Conservation (phyloP, 2,797 vertebrate genomes). For the Carduelis carduelis region DNA sequence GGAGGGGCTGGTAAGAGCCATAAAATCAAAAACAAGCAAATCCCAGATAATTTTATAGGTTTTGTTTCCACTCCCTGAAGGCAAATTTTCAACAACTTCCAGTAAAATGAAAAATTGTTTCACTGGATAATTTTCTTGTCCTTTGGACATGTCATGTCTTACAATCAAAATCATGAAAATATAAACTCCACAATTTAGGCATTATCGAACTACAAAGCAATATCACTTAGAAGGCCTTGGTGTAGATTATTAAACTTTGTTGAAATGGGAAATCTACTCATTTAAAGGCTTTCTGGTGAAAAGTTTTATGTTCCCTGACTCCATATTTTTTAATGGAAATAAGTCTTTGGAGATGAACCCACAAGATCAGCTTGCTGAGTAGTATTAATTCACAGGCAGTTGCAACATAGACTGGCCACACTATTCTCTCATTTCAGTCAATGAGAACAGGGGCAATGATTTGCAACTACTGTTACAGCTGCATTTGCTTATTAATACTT, state of each 20-base stretch:
- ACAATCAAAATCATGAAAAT: not conserved
- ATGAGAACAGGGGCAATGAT: not conserved
- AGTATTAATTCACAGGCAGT: not conserved
- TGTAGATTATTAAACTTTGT: not conserved
- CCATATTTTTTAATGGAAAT: not conserved
- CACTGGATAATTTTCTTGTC: not conserved
- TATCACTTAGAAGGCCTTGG: not conserved
- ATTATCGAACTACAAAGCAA: not conserved
- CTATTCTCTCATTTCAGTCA: not conserved
- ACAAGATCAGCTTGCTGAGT: not conserved
- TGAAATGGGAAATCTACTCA: not conserved
- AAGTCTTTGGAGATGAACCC: not conserved
- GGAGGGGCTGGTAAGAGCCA: not conserved
- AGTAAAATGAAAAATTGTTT: not conserved
- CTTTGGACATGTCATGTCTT: not conserved
- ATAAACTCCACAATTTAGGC: not conserved
- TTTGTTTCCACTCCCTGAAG: not conserved
- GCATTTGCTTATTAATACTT: not conserved
- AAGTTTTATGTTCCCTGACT: not conserved
- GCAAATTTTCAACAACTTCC: not conserved
- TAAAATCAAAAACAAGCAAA: not conserved
- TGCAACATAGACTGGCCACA: not conserved
- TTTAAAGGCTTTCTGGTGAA: not conserved
- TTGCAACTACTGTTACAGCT: not conserved
- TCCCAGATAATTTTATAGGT: not conserved